phyloP scores from a whole-genome alignment of 2,113 vertebrate species.

The human region DNA sequence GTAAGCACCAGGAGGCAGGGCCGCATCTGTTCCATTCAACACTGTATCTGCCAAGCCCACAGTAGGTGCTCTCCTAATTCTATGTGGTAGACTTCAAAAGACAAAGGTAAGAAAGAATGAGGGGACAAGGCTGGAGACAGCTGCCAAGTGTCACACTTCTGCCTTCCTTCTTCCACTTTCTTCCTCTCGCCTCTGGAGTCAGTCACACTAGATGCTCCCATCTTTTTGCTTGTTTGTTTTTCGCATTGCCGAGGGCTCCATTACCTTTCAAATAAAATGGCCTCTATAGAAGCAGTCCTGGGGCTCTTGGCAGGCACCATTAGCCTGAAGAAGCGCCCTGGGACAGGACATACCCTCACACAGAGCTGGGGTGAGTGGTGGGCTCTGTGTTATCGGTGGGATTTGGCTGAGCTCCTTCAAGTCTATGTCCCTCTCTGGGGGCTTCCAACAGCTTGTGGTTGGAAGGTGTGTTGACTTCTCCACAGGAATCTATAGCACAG shows the following conservation, averaged over 20 bases:
- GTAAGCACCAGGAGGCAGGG: neutral
- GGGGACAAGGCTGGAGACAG: neutral
- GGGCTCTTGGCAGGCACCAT: neutral
- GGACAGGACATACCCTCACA: neutral
- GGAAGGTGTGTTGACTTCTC: constrained; percentile 31
- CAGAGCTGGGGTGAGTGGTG: neutral
- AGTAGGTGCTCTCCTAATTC: neutral
- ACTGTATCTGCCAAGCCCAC: neutral
- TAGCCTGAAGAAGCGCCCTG: neutral
- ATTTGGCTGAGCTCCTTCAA: constrained; percentile 30
- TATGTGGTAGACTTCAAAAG: neutral
- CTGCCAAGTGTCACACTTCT: neutral
- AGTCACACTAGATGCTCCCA: neutral
- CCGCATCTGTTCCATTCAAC: neutral
- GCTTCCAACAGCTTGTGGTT: constrained; percentile 2
- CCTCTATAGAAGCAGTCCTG: neutral
- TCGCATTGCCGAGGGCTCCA: neutral
- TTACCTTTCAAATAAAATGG: constrained; percentile 38
- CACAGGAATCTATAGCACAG: neutral
- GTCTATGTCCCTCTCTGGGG: neutral
- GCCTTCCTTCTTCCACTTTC: neutral
- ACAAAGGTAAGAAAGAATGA: neutral
- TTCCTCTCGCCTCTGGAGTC: neutral
- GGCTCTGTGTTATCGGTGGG: neutral
- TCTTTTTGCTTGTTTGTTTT: neutral